These are phyloP conservation scores for Rhopalosiphum maidis DNA, from an alignment of 1,140 invertebrate genomes.

Conservation along the genomic window DNA sequence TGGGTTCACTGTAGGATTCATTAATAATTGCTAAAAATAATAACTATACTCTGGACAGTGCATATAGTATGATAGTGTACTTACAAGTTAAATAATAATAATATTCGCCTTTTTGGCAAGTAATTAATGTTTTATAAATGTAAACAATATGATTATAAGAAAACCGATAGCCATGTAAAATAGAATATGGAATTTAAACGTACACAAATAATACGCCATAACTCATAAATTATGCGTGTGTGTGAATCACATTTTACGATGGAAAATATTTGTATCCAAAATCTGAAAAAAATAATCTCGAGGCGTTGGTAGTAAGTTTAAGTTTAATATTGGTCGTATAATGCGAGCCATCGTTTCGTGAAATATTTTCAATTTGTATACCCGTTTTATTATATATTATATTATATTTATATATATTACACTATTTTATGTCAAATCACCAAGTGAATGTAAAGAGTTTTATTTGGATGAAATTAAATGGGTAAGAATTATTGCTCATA, in stretches of 20 bases:
- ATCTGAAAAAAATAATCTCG: not conserved
- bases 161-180: not conserved
- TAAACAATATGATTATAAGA: not conserved
- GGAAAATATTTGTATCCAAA: not conserved
- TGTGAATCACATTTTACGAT: not conserved
- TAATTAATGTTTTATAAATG: not conserved
- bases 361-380: not conserved
- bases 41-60: not conserved
- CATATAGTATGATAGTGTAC: too few relatives aligned
- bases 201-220: not conserved
- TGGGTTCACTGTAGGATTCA: not conserved
- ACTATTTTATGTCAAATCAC: not conserved
- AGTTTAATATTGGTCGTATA: not conserved
- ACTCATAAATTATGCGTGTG: not conserved
- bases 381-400: not conserved
- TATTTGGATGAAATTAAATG: not conserved
- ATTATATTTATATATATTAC: not conserved
- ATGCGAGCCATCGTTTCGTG: not conserved
- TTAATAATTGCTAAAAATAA: too few relatives aligned
- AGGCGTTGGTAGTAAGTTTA: too few relatives aligned
- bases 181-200: not conserved
- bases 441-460: not conserved
- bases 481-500: not conserved
- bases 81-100: not conserved
- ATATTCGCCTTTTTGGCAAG: too few relatives aligned